These are phyloP conservation scores for Sesia apiformis DNA, from an alignment of 2,888 invertebrate genomes.

Conservation along the genomic window DNA sequence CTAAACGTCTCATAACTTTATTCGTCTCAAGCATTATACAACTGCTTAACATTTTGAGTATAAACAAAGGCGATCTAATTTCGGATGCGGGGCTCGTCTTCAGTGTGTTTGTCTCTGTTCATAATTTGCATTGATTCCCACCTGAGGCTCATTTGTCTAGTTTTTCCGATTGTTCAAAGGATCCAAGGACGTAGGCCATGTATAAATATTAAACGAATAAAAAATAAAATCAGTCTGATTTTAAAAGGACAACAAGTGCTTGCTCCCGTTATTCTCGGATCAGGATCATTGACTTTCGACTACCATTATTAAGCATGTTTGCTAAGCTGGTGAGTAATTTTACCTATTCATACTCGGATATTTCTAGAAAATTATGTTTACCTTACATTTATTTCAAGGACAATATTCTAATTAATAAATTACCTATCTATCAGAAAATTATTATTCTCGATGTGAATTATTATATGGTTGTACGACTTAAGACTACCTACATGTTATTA, in stretches of 20 bases:
- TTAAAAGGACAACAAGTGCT: slow-evolving; percentile 25
- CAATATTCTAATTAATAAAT: neutral
- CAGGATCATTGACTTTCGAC: slow-evolving; percentile 3
- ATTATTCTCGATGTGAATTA: no score
- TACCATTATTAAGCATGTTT: slow-evolving; percentile 36
- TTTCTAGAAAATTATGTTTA: neutral
- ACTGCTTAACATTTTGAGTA: slow-evolving; percentile 26
- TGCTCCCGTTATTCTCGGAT: slow-evolving; percentile 11
- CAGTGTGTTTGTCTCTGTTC: slow-evolving; percentile 44
- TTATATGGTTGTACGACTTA: no score
- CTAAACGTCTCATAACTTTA: slow-evolving; percentile 15
- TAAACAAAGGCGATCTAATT: slow-evolving; percentile 61
- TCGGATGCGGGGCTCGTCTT: slow-evolving; percentile 50
- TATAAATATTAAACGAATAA: slow-evolving; percentile 54
- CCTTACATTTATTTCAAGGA: neutral
- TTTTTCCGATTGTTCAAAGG: slow-evolving; percentile 51
- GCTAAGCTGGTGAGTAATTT: slow-evolving; percentile 51
- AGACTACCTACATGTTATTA: no score
- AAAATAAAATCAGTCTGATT: slow-evolving; percentile 38
- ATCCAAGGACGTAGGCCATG: slow-evolving; percentile 47
- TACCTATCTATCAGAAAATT: no score
- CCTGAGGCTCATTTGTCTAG: slow-evolving; percentile 43
- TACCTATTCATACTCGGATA: neutral
- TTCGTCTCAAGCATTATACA: slow-evolving; percentile 24
- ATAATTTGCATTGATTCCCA: slow-evolving; percentile 64